Base-by-base conservation (phyloP, 2,888 invertebrate genomes). In the Glyphotaelius pellucidus region DNA sequence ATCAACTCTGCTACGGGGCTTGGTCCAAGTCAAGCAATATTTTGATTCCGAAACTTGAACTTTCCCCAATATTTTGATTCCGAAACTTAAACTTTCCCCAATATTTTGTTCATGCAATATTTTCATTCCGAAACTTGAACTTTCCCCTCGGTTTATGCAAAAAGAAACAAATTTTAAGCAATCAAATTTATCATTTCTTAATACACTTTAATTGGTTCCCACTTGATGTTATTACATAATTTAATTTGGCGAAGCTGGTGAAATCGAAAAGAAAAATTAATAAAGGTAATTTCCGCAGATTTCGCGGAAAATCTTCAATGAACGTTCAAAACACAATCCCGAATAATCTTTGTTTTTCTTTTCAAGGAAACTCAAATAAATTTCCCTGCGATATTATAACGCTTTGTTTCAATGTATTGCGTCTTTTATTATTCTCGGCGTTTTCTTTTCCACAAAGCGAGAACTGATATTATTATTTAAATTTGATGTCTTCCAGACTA, bases 401-500 rank as follows among this genome's bases (percentile, higher is more conserved):
- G 81, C 31, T 32, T 32, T 14, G 81, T 81, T 81, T 81, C 81
- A 31, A 32, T 32, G 32, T 32, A 81, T 81, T 81, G 15, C 14
- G 30, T 81, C 32, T 32, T 81, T 81, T 81, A 81, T 81, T 81
- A 32, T 81, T 81, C 19, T 81, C 30, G 32, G 15, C 30, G 30
- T 81, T 32, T 81, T 7, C 25, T 67, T 67, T n/a, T n/a, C 67
- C n/a, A 7, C 67, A 25, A 86, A 42, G 86, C 86, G 86, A 47
- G n/a, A 86, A 86, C 86, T 42, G 86, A 42, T 67, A 67, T 67
- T 86, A 86, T 86, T 86, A 86, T 86, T 86, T 86, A 86, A 86
- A 86, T 86, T 47, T 86, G 86, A 86, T 38, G 35, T 86, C 86
- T 86, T 86, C 86, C 86, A 42, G 35, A 42, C 86, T 86, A 86